Percentiles rank a stretch among this genome's conserved stretches.
Evolutionary conservation across 2,888 invertebrate genomes (phyloP).

Genomic region (Strigamia maritima): DNA sequence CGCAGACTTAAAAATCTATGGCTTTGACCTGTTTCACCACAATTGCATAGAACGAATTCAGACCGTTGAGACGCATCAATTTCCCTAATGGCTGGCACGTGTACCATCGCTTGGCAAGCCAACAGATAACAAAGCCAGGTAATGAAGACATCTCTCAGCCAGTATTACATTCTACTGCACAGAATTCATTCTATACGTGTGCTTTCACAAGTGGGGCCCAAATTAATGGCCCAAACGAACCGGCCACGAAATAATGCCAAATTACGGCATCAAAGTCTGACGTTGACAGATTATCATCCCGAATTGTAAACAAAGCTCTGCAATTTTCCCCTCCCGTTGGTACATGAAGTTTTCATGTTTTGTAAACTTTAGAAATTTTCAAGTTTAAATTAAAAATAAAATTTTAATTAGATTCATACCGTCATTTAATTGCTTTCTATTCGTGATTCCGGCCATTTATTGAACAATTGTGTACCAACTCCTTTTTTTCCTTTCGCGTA

Average conservation of each 20-base stretch:
- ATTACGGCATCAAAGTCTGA: not conserved
- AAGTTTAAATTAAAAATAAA: not conserved
- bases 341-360: no score
- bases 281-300: not conserved
- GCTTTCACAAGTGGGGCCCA: not conserved
- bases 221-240: slow-evolving; percentile 1
- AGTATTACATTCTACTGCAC: not conserved
- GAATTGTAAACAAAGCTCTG: not conserved
- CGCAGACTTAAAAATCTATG: slow-evolving; percentile 20
- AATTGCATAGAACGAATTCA: slow-evolving; percentile 27
- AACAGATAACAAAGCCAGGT: slow-evolving; percentile 29
- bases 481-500: not conserved
- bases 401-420: not conserved
- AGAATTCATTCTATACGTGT: slow-evolving; percentile 13
- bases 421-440: not conserved
- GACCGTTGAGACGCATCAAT: slow-evolving; percentile 27
- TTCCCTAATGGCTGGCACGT: slow-evolving; percentile 18
- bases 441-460: not conserved
- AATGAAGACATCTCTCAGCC: slow-evolving; percentile 27
- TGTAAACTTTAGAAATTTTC: not conserved
- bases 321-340: not conserved
- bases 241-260: not conserved
- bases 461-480: not conserved
- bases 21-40: slow-evolving; percentile 29
- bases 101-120: slow-evolving; percentile 12